A percentile compares a stretch with the other conserved stretches of the same genome.
phyloP scores from a whole-genome alignment of 2,888 invertebrate genomes.

The Drosophila neotestacea region DNA sequence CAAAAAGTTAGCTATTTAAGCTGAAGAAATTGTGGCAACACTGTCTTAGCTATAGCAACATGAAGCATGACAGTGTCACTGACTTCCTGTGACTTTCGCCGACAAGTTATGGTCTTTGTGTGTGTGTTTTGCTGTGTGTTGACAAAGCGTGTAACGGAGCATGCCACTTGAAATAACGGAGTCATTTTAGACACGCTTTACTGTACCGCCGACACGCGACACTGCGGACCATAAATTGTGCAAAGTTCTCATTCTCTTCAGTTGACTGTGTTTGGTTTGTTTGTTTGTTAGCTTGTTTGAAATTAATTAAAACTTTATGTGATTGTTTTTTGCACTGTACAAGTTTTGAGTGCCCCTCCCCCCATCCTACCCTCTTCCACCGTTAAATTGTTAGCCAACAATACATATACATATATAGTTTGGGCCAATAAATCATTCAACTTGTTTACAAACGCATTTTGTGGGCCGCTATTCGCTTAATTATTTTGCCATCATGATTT shows the following conservation, averaged over 20 bases:
- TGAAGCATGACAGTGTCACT: slow-evolving; percentile 3
- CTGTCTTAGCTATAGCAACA: no score
- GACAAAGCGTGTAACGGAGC: slow-evolving; percentile 15
- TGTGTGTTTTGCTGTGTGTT: slow-evolving; percentile 2
- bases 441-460: slow-evolving; percentile 50
- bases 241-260: slow-evolving; percentile 50
- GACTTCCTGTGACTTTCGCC: background rate
- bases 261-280: slow-evolving; percentile 18
- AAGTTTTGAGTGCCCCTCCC: slow-evolving; percentile 36
- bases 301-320: slow-evolving; percentile 78
- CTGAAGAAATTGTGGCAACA: no score
- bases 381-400: background rate
- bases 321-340: slow-evolving; percentile 65
- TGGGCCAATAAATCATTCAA: slow-evolving; percentile 42
- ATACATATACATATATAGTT: slow-evolving; percentile 19
- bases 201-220: slow-evolving; percentile 58
- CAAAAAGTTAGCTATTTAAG: no score
- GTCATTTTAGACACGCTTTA: slow-evolving; percentile 26
- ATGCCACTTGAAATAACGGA: slow-evolving; percentile 9
- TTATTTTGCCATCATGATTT: slow-evolving; percentile 33
- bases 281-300: slow-evolving; percentile 69
- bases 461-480: slow-evolving; percentile 25
- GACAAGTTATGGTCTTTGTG: background rate
- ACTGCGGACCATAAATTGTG: slow-evolving; percentile 58
- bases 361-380: background rate